Conservation (phyloP, 64 coral and sea anemone genomes). For the Trachythela sp. region DNA sequence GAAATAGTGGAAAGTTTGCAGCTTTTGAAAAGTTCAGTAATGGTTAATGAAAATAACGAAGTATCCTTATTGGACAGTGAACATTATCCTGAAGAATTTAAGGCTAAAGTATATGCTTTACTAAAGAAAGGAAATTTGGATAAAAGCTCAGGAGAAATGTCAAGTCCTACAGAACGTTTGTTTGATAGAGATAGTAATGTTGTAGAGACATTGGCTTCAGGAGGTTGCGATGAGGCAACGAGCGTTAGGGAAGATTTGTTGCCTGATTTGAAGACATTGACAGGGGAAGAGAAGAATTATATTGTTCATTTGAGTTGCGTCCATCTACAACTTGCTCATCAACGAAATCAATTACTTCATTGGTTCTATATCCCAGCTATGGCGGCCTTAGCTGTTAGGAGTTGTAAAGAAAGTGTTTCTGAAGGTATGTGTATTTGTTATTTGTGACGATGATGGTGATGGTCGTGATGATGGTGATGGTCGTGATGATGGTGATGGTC, state of each 20-base stretch:
- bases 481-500: too few species aligned
- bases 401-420: not conserved
- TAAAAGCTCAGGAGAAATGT: not conserved
- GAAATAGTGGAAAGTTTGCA: not conserved
- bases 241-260: not conserved
- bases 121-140: not conserved
- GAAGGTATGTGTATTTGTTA: not conserved
- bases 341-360: constrained; percentile 4
- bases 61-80: not conserved
- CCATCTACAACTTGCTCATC: constrained; percentile 14
- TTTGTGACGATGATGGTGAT: not conserved
- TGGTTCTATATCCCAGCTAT: constrained; percentile 10
- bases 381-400: not conserved
- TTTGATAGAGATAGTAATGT: not conserved
- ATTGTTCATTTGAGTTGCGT: not conserved
- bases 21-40: not conserved
- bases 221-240: not conserved
- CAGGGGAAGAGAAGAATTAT: not conserved
- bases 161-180: not conserved
- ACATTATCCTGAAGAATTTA: not conserved
- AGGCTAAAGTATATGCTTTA: not conserved
- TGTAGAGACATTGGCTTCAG: not conserved
- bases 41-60: not conserved
- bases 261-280: not conserved
- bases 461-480: not conserved